Evolutionary conservation across 53 echinoderm and acorn worm species (phyloP).

Genomic region (Pentamera pediparva): DNA sequence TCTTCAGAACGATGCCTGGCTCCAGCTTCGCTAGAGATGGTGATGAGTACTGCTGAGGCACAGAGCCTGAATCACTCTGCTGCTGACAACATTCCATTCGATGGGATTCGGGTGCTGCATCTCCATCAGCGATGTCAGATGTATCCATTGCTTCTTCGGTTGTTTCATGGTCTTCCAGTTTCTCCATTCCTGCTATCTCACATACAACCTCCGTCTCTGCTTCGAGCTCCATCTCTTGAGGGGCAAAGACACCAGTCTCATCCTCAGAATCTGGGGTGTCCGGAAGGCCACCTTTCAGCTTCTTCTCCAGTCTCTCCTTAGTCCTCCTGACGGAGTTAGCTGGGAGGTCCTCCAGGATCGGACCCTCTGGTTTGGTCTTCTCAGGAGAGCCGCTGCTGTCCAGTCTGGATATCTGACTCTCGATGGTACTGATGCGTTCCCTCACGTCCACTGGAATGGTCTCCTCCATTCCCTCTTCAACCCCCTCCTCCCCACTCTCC

Average conservation of each 20-base stretch:
- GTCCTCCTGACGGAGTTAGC: conserved; percentile 77
- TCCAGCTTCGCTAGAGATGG: conserved; percentile 34
- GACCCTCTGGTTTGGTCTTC: conserved; percentile 28
- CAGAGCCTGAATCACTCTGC: too few species aligned
- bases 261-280: conserved; percentile 27
- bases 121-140: too few species aligned
- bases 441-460: neutral
- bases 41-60: conserved; percentile 1
- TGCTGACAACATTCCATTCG: too few species aligned
- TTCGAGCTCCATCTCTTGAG: conserved; percentile 34
- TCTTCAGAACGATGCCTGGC: conserved; percentile 54
- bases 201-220: neutral
- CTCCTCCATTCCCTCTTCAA: neutral
- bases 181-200: too few species aligned
- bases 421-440: conserved; percentile 38
- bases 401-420: conserved; percentile 32
- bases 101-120: too few species aligned
- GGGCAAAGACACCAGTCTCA: neutral
- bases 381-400: conserved; percentile 32
- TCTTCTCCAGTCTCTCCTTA: conserved; percentile 80
- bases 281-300: conserved; percentile 61
- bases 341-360: conserved; percentile 33
- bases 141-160: too few species aligned
- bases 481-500: neutral
- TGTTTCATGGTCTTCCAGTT: too few species aligned